Conservation (phyloP, 2,113 vertebrate species). For the Aspiorhynchus laticeps region DNA sequence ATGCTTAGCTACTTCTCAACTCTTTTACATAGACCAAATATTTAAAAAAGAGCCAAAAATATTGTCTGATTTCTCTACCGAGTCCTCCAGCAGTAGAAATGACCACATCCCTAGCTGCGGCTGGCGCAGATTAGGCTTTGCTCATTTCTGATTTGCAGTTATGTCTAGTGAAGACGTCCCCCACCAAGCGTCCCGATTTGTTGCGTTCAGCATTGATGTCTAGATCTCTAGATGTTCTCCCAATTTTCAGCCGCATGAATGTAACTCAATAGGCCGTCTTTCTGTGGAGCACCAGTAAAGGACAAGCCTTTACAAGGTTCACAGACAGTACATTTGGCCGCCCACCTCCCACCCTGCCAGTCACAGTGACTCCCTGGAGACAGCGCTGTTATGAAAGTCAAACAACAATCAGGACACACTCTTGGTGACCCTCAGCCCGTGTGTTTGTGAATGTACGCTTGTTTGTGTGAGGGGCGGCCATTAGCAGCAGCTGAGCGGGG, state of each 20-base stretch:
- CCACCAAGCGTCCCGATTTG: neutral
- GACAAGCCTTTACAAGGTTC: neutral
- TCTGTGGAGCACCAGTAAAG: neutral
- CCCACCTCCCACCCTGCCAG: slow-evolving; percentile 4
- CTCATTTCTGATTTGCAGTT: neutral
- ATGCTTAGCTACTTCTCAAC: too few relatives aligned
- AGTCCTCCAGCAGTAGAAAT: neutral
- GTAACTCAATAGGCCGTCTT: neutral
- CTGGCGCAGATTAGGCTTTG: slow-evolving; percentile 18
- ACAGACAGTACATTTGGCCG: slow-evolving; percentile 2
- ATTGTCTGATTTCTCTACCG: neutral
- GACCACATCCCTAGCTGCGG: neutral
- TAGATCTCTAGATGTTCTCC: neutral
- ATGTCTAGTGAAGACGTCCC: neutral
- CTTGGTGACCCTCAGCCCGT: slow-evolving; percentile 2
- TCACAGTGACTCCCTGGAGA: slow-evolving; percentile 23
- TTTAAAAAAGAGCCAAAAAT: neutral
- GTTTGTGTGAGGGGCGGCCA: slow-evolving; percentile 11
- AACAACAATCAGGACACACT: slow-evolving; percentile 27
- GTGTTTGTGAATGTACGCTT: slow-evolving; percentile 17
- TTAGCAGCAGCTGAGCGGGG: slow-evolving; percentile 29
- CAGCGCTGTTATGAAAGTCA: slow-evolving; percentile 28
- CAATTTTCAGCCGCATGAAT: neutral
- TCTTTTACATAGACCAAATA: neutral
- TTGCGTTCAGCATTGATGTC: neutral